These are phyloP conservation scores for Trissoscelio sp. DNA, from an alignment of 2,888 invertebrate genomes.

Conservation along the genomic window DNA sequence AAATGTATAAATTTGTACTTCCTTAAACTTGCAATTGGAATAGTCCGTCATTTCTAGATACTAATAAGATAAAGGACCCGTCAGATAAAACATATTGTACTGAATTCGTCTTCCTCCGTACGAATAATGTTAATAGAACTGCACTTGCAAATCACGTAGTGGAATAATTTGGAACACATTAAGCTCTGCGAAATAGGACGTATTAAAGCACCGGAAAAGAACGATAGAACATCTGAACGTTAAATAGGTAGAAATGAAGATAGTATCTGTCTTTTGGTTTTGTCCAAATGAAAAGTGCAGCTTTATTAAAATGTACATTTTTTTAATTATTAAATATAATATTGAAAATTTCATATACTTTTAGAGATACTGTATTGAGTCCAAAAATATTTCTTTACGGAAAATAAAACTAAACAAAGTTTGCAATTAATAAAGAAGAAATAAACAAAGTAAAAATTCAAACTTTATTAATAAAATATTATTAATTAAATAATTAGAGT, in stretches of 20 bases:
- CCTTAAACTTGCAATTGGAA: not conserved
- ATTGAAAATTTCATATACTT: too few relatives aligned
- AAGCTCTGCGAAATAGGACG: constrained; percentile 61
- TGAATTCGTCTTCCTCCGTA: constrained; percentile 49
- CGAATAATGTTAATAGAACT: constrained; percentile 60
- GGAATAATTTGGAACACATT: constrained; percentile 65
- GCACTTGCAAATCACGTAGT: constrained; percentile 67
- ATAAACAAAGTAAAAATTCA: too few relatives aligned
- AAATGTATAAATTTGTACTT: not conserved
- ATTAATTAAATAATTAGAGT: too few relatives aligned
- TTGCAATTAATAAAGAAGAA: too few relatives aligned
- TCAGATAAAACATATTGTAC: constrained; percentile 52
- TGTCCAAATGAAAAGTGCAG: not conserved
- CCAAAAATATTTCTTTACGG: too few relatives aligned
- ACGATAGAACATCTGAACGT: constrained; percentile 54
- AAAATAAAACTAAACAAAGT: too few relatives aligned
- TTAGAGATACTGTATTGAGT: too few relatives aligned
- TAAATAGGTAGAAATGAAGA: constrained; percentile 45
- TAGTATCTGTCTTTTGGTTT: constrained; percentile 32
- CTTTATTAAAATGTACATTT: not conserved
- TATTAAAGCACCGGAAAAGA: constrained; percentile 65
- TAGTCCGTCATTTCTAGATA: constrained; percentile 13
- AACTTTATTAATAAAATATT: too few relatives aligned
- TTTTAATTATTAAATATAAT: too few relatives aligned
- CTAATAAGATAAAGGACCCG: constrained; percentile 26